A percentile compares a stretch with the other conserved stretches of the same genome.
Conservation (phyloP, 2,888 invertebrate genomes). For the Steinernema scapterisci region DNA sequence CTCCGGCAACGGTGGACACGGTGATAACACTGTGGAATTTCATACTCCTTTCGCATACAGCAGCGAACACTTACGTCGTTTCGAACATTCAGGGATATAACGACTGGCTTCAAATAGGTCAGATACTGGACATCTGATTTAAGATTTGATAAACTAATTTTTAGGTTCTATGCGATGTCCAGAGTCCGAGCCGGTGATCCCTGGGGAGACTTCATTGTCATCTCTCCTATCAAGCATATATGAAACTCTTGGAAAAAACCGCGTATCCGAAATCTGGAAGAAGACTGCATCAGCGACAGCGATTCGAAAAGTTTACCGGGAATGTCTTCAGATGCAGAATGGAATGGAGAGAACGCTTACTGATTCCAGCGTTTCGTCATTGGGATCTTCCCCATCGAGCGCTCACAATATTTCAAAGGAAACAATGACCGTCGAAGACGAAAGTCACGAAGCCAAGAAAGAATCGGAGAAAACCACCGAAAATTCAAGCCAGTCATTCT, state of each 20-base stretch:
- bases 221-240: background rate
- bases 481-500: background rate
- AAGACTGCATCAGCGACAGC: constrained; percentile 1
- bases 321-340: constrained; percentile 1
- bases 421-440: background rate
- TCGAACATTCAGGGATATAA: constrained; percentile 47
- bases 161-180: constrained; percentile 27
- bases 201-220: constrained; percentile 14
- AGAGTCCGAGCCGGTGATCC: constrained; percentile 22
- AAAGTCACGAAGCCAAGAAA: background rate
- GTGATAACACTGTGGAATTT: constrained; percentile 52
- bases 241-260: constrained; percentile 17
- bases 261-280: constrained; percentile 22
- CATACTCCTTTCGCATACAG: constrained; percentile 60
- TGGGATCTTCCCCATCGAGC: background rate
- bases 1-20: constrained; percentile 8
- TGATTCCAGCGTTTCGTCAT: background rate
- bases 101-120: constrained; percentile 50
- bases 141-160: background rate
- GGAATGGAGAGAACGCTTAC: background rate
- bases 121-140: background rate
- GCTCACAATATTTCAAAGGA: background rate
- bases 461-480: background rate
- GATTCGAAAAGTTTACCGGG: constrained; percentile 5
- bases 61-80: constrained; percentile 55